These are phyloP conservation scores for Lacanobia wlatinum DNA, from an alignment of 2,888 invertebrate genomes.

Conservation along the genomic window DNA sequence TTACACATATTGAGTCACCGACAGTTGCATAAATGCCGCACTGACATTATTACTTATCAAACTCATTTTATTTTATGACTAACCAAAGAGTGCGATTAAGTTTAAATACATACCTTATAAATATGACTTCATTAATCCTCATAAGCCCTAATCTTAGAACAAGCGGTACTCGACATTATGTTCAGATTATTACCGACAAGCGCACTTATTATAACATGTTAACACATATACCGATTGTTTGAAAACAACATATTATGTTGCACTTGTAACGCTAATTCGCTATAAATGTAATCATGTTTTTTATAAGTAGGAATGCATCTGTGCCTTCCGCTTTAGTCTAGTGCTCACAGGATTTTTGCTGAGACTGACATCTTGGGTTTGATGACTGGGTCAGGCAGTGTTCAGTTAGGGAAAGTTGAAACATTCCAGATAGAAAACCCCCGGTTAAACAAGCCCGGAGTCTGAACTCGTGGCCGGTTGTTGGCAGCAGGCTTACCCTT, in stretches of 20 bases:
- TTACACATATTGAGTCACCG: no score
- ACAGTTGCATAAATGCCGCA: not conserved
- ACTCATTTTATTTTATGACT: slow-evolving; percentile 7
- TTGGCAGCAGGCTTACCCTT: no score
- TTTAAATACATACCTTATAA: not conserved
- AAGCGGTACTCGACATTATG: not conserved
- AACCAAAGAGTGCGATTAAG: not conserved
- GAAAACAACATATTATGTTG: slow-evolving; percentile 9
- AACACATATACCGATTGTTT: not conserved
- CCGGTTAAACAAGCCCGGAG: no score
- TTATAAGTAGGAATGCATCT: no score
- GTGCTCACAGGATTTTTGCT: no score
- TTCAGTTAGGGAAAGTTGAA: no score
- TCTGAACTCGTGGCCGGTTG: no score
- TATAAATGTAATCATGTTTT: slow-evolving; percentile 1
- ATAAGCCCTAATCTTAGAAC: not conserved
- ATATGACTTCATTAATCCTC: slow-evolving; percentile 5
- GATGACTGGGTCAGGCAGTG: no score
- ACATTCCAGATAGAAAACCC: no score
- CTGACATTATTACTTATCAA: slow-evolving; percentile 1
- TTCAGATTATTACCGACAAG: slow-evolving; percentile 2
- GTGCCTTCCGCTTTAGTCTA: not conserved
- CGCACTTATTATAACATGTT: slow-evolving; percentile 17
- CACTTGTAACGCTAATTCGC: not conserved
- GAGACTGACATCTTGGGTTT: no score